Percentiles rank a stretch among this genome's conserved stretches.
Evolutionary conservation across 2,888 invertebrate species (phyloP).

Genomic region (Latrodectus hesperus): DNA sequence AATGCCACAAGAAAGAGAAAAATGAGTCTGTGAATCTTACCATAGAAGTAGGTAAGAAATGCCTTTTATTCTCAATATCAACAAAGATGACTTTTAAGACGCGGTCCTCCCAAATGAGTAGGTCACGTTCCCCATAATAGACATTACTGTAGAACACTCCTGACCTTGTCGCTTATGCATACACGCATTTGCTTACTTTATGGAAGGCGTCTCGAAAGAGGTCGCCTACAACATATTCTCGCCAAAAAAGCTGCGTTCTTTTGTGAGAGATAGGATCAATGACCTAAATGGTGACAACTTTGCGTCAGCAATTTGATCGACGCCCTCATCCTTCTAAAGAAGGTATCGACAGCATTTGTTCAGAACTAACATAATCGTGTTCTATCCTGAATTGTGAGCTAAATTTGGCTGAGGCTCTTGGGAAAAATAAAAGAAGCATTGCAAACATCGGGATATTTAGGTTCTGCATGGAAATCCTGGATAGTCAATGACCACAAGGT

Average conservation of each 20-base stretch:
- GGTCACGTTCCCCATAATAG: conserved; percentile 39
- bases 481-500: background rate
- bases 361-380: background rate
- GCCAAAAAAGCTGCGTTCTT: conserved; percentile 31
- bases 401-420: background rate
- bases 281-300: conserved; percentile 46
- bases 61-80: too few relatives aligned
- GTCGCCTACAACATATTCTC: conserved; percentile 38
- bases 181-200: conserved; percentile 12
- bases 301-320: conserved; percentile 18
- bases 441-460: background rate
- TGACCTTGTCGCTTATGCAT: conserved; percentile 37
- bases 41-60: too few relatives aligned
- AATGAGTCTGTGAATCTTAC: too few relatives aligned
- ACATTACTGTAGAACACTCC: conserved; percentile 15
- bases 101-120: background rate
- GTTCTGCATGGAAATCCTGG: background rate
- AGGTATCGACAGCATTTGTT: background rate
- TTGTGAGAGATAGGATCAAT: conserved; percentile 39
- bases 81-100: background rate
- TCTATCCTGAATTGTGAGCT: background rate
- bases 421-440: background rate
- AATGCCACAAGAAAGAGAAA: too few relatives aligned
- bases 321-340: conserved; percentile 15
- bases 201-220: conserved; percentile 40